Evolutionary conservation across 2,797 vertebrate species (phyloP).

Genomic region (Neoniphon sammara): DNA sequence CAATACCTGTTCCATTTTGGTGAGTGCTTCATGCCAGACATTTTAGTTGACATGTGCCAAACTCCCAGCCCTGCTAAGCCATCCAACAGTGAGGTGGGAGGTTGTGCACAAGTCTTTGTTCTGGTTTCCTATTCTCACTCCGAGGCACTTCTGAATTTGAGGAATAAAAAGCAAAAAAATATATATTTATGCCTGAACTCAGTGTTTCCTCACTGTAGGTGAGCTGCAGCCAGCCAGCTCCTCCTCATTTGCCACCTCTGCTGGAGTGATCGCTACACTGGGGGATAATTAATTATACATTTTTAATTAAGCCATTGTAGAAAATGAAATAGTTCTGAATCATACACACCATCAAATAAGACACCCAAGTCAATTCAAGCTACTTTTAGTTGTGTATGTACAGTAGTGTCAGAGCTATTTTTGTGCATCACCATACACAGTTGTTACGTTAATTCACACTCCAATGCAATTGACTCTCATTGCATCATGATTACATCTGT

Average conservation of each 20-base stretch:
- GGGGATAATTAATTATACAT: slow-evolving; percentile 39
- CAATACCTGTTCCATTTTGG: slow-evolving; percentile 44
- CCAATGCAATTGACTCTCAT: slow-evolving; percentile 52
- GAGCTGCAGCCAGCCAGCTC: slow-evolving; percentile 23
- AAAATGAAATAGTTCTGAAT: slow-evolving; percentile 25
- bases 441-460: slow-evolving; percentile 43
- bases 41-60: slow-evolving; percentile 52
- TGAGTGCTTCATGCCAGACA: slow-evolving; percentile 44
- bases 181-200: slow-evolving; percentile 52
- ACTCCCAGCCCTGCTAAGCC: slow-evolving; percentile 30
- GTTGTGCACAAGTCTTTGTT: slow-evolving; percentile 38
- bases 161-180: slow-evolving; percentile 46
- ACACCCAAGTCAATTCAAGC: slow-evolving; percentile 9
- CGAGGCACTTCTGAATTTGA: slow-evolving; percentile 41
- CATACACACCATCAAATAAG: slow-evolving; percentile 7
- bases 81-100: slow-evolving; percentile 51
- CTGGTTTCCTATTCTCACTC: slow-evolving; percentile 40
- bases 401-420: neutral
- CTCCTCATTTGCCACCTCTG: slow-evolving; percentile 43
- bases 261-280: neutral
- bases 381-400: neutral
- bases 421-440: slow-evolving; percentile 16
- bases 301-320: slow-evolving; percentile 35
- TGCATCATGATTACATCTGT: slow-evolving; percentile 68
- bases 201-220: slow-evolving; percentile 45